These are phyloP conservation scores for Cygnus buccinator DNA, from an alignment of 2,113 vertebrate species.

Conservation along the genomic window DNA sequence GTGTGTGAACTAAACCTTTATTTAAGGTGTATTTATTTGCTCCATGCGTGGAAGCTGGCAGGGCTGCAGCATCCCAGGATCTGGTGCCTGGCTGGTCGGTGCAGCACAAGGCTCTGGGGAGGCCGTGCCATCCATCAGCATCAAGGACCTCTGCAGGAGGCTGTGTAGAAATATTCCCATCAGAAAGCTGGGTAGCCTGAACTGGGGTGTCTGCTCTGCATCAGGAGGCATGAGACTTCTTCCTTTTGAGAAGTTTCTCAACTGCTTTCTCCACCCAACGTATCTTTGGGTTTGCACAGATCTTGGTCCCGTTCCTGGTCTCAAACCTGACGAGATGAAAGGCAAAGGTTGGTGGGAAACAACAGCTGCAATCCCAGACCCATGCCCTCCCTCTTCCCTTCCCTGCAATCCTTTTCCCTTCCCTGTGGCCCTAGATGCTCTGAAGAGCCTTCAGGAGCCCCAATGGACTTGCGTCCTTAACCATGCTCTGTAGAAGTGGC, in stretches of 20 bases:
- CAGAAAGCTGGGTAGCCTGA: neutral
- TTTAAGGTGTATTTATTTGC: neutral
- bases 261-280: neutral
- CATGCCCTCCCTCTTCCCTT: neutral
- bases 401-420: neutral
- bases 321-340: neutral
- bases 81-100: neutral
- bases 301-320: accelerated
- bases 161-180: neutral
- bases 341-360: neutral
- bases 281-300: neutral
- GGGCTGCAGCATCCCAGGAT: neutral
- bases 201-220: neutral
- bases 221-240: accelerated
- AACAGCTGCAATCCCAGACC: accelerated
- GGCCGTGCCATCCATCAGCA: neutral
- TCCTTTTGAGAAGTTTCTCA: accelerated
- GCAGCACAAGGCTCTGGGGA: accelerated
- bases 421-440: neutral
- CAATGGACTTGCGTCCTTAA: accelerated
- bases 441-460: neutral
- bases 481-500: neutral
- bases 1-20: neutral
- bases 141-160: neutral
- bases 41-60: neutral